Evolutionary conservation across 2,113 vertebrate species (phyloP).

Genomic region (Aythya baeri): DNA sequence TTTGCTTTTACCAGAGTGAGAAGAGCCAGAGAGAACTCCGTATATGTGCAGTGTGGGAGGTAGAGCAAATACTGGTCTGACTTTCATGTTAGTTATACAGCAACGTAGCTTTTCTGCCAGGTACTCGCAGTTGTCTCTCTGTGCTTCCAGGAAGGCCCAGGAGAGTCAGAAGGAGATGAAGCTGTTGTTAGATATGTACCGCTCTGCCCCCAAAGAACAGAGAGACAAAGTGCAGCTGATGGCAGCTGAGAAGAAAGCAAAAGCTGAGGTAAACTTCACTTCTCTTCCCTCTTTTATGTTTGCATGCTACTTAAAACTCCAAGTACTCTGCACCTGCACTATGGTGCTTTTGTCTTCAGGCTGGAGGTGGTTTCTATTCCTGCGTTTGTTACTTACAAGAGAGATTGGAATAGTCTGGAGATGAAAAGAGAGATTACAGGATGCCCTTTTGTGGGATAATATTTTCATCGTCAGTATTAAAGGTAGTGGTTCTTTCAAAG

Average conservation of each 20-base stretch:
- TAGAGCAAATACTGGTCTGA: background rate
- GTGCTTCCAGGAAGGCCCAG: slow-evolving; percentile 88
- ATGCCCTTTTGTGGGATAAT: background rate
- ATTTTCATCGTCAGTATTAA: background rate
- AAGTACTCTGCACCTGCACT: background rate
- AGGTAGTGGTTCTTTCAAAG: background rate
- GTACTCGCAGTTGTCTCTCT: background rate
- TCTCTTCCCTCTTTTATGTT: background rate
- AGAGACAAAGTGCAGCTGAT: slow-evolving; percentile 97
- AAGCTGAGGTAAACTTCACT: slow-evolving; percentile 86
- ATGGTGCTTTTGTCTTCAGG: background rate
- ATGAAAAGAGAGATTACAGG: background rate
- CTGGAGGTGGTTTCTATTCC: background rate
- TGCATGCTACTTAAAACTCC: background rate
- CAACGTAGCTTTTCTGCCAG: background rate
- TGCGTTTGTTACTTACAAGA: too few species aligned
- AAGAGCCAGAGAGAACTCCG: background rate
- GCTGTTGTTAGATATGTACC: slow-evolving; percentile 95
- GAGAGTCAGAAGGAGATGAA: slow-evolving; percentile 99
- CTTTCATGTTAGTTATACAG: background rate
- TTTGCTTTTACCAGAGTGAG: background rate
- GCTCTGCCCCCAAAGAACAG: slow-evolving; percentile 96
- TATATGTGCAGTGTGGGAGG: accelerated
- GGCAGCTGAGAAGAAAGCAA: slow-evolving; percentile 96
- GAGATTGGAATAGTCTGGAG: background rate